Conservation (phyloP, 2,888 invertebrate genomes). For the Sesamia inferens region DNA sequence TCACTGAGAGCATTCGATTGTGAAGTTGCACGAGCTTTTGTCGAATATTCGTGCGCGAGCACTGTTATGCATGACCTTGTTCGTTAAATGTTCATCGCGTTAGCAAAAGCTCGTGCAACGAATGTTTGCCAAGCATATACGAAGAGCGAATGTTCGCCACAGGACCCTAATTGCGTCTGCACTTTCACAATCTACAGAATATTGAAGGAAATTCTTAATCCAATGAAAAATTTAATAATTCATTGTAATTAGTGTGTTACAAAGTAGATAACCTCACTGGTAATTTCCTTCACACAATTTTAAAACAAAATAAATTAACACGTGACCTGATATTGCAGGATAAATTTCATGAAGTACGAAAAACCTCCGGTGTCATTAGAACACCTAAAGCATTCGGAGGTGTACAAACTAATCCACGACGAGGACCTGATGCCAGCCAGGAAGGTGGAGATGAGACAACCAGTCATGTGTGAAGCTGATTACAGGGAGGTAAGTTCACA, state of each 20-base stretch:
- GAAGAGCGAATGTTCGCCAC: not conserved
- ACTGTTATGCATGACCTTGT: not conserved
- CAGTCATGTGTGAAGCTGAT: constrained; percentile 92
- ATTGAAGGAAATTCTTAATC: not conserved
- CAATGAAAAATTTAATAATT: no score
- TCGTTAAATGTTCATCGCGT: not conserved
- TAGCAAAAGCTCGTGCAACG: not conserved
- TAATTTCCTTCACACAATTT: not conserved
- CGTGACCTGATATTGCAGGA: constrained; percentile 87
- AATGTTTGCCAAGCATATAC: not conserved
- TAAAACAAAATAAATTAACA: not conserved
- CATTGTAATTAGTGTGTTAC: not conserved
- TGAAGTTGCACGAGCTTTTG: not conserved
- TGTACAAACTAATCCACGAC: constrained; percentile 94
- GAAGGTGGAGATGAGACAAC: constrained; percentile 90
- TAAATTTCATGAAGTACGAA: constrained; percentile 97
- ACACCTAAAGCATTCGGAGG: constrained; percentile 94
- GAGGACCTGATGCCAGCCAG: constrained; percentile 92
- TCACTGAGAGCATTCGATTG: constrained; percentile 2
- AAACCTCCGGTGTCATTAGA: constrained; percentile 94
- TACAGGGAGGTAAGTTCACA: constrained; percentile 81
- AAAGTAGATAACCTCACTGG: not conserved
- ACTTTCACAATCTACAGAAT: not conserved
- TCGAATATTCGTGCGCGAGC: not conserved
- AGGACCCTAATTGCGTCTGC: not conserved